Conservation (phyloP, 2,797 vertebrate species). For the Menidia menidia region DNA sequence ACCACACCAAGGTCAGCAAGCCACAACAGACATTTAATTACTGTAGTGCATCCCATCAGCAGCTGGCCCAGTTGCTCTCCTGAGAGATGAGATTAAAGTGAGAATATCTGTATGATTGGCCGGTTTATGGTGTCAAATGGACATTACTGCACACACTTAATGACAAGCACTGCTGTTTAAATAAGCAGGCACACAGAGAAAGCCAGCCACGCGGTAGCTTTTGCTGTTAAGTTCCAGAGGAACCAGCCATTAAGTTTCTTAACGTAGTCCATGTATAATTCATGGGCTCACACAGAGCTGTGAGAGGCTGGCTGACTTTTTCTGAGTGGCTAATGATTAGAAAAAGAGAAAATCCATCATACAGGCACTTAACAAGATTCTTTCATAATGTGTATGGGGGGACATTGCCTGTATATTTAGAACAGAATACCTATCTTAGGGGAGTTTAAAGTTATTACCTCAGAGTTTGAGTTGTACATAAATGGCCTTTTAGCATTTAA, state of each 20-base stretch:
- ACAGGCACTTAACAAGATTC: conserved; percentile 12
- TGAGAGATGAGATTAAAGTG: conserved; percentile 65
- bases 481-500: conserved; percentile 43
- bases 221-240: conserved; percentile 52
- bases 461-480: conserved; percentile 36
- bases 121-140: conserved; percentile 64
- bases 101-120: conserved; percentile 63
- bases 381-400: conserved; percentile 17
- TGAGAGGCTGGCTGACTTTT: conserved; percentile 38
- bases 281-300: conserved; percentile 53
- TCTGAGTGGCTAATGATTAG: conserved; percentile 61
- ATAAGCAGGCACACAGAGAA: conserved; percentile 56
- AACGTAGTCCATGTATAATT: conserved; percentile 76
- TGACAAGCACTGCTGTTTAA: conserved; percentile 68
- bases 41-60: conserved; percentile 62
- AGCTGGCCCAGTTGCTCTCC: conserved; percentile 57
- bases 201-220: conserved; percentile 36
- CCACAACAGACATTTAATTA: conserved; percentile 76
- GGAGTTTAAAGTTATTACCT: conserved; percentile 19
- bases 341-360: conserved; percentile 40
- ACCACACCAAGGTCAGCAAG: conserved; percentile 67
- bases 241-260: conserved; percentile 77
- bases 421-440: conserved; percentile 29
- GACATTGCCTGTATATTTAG: conserved; percentile 42
- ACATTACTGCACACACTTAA: conserved; percentile 62